A percentile compares a stretch with the other conserved stretches of the same genome.
These are phyloP conservation scores for Pangasius macronema DNA, from an alignment of 2,797 vertebrate genomes.

Conservation along the genomic window DNA sequence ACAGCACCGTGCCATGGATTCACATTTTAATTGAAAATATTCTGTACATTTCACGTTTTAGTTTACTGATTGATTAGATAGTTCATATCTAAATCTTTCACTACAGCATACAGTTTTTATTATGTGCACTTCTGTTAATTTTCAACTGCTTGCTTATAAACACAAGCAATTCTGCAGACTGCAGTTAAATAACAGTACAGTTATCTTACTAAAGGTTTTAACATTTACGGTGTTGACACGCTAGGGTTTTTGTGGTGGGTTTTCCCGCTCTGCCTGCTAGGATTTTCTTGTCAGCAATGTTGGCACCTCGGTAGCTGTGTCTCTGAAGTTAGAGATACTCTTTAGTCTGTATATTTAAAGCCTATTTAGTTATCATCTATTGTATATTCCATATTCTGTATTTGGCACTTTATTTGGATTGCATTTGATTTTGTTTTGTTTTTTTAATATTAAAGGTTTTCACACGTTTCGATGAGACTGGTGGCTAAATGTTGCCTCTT, in stretches of 20 bases:
- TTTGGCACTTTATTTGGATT: not conserved
- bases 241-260: not conserved
- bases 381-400: not conserved
- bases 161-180: not conserved
- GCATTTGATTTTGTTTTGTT: not conserved
- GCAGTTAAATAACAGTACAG: not conserved
- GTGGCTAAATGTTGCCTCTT: conserved; percentile 21
- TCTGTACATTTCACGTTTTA: not conserved
- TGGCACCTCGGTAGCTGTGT: not conserved
- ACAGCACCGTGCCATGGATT: not conserved
- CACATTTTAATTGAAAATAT: not conserved
- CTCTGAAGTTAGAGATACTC: not conserved
- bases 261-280: not conserved
- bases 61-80: not conserved
- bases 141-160: not conserved
- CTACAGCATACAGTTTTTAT: not conserved
- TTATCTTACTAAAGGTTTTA: not conserved
- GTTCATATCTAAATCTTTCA: not conserved
- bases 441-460: not conserved
- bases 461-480: not conserved
- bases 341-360: not conserved
- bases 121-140: not conserved
- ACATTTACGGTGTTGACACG: too few relatives aligned
- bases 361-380: not conserved
- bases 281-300: not conserved